phyloP scores from a whole-genome alignment of 2,797 vertebrate genomes.

The Manis javanica region DNA sequence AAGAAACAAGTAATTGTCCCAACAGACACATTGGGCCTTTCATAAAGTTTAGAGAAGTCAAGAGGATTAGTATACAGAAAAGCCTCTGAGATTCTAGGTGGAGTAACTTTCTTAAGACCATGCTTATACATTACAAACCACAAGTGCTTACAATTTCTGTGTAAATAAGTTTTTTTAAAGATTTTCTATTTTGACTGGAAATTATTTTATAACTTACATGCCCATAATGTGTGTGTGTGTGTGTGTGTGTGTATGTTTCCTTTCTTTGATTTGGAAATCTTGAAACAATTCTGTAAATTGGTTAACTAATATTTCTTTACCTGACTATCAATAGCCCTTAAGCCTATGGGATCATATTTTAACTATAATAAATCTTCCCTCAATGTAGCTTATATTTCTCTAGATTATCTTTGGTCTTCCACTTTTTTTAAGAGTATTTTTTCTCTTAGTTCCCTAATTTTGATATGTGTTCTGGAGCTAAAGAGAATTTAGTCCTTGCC shows the following conservation, averaged over 20 bases:
- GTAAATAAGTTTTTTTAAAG: background rate
- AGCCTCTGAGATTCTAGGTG: conserved; percentile 14
- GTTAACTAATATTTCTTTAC: background rate
- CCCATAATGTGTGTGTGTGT: background rate
- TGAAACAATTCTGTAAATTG: background rate
- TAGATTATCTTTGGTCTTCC: background rate
- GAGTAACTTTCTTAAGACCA: background rate
- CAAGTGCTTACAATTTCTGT: background rate
- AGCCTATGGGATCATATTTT: conserved; percentile 58
- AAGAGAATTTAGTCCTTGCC: background rate
- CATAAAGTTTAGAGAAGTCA: conserved; percentile 76
- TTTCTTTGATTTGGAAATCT: conserved; percentile 38
- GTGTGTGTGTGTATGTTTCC: background rate
- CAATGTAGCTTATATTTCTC: background rate
- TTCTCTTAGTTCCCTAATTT: conserved; percentile 14
- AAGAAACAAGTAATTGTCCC: conserved; percentile 83
- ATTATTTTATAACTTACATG: conserved; percentile 48
- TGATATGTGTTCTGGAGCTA: background rate
- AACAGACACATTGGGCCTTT: conserved; percentile 77
- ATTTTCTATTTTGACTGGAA: conserved; percentile 33
- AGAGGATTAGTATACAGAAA: conserved; percentile 55
- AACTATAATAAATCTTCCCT: background rate
- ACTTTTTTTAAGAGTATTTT: background rate
- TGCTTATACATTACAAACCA: background rate
- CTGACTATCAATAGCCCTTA: background rate